These are phyloP conservation scores for Hydrolagus affinis DNA, from an alignment of 2,113 vertebrate genomes.

Conservation along the genomic window DNA sequence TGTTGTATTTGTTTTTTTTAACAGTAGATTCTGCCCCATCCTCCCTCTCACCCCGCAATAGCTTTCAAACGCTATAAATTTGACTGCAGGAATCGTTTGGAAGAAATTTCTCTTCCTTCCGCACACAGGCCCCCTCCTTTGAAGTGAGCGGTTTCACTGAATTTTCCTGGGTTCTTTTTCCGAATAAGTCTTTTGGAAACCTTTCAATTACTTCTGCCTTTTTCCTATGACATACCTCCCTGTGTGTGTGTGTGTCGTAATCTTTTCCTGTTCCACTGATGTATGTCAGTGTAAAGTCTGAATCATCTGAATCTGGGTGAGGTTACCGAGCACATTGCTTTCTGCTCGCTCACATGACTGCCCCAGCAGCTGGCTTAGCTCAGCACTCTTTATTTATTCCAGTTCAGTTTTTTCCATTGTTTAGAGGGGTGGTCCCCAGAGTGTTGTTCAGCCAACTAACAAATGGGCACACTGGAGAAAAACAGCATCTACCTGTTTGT, in stretches of 20 bases:
- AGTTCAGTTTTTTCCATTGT: background rate
- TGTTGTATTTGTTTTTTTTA: background rate
- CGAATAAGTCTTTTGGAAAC: no score
- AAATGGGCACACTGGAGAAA: background rate
- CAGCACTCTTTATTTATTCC: background rate
- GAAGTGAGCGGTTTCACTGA: no score
- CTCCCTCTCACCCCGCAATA: background rate
- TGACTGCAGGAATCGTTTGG: background rate
- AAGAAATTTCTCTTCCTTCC: background rate
- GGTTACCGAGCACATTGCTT: background rate
- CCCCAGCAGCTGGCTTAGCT: conserved; percentile 7
- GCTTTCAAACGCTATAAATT: background rate
- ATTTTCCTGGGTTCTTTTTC: no score
- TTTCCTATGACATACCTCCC: no score
- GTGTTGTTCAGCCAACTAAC: background rate
- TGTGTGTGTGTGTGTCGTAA: no score
- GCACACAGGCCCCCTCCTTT: no score
- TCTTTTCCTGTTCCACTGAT: no score
- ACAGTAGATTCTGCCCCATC: background rate
- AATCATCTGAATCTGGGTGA: background rate
- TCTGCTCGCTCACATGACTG: background rate
- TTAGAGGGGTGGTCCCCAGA: background rate
- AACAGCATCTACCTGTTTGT: background rate
- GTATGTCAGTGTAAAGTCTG: no score
- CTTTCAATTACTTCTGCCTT: no score